Evolutionary conservation across 92 coral and sea anemone species (phyloP), one percentile per base, ranked within the genome.

Genomic region (Nematostella vectensis): DNA sequence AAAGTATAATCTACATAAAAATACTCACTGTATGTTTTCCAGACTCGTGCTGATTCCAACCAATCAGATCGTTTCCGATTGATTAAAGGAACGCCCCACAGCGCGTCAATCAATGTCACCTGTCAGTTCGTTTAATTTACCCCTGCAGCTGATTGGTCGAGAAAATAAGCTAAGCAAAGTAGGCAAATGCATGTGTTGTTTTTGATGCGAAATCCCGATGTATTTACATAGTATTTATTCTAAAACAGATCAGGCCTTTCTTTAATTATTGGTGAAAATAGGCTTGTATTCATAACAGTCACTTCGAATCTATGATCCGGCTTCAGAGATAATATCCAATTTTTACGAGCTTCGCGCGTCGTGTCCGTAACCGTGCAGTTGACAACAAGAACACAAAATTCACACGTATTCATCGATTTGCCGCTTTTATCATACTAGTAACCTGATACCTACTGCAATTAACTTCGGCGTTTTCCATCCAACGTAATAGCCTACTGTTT

Each of bases 1-100:
- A 65, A 55, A 61, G 44, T 57, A 29, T 62, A 55, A 69, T 74
- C 76, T 77, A 70, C 77, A 78, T 77, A 71, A 71, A 83, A 84
- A 89, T 75, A 47, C 68, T 45, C 51, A 74, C 59, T 73, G 82
- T 89, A 80, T 78, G 61, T 69, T 62, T 61, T 66, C 82, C 45
- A 76, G 76, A 53, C 65, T 58, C 66, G 50, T 50, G 69, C 27
- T 33, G 20, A 52, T 51, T 19, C 28, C 57, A 56, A 56, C 99
- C 99, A 93, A 93, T 93, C 87, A 87, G 60, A 43, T 39, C 26
- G 57, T 50, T 20, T 59, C 65, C 56, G 58, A 70, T 80, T 78
- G 80, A 82, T 86, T 82, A 82, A 77, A 72, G 42, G 63, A 88
- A 93, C 78, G 95, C 93, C 99, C 99, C 67, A 62, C 59, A 30